These are phyloP conservation scores for Zaprionus lachaisei DNA, from an alignment of 1,140 invertebrate genomes.

Conservation along the genomic window DNA sequence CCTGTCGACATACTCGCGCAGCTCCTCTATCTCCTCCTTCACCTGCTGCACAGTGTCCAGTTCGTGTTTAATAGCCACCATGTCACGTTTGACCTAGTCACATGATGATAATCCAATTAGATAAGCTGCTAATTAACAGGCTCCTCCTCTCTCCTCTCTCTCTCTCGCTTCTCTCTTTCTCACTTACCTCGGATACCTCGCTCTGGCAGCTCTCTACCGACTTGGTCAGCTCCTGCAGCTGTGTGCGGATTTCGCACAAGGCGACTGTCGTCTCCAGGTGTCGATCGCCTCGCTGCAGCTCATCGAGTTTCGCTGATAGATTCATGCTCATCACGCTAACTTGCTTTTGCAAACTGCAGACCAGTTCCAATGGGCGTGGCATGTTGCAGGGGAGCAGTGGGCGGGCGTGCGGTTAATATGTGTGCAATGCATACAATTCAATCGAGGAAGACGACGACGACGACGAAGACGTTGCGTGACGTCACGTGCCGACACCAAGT, in stretches of 20 bases:
- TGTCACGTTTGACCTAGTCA: conserved; percentile 93
- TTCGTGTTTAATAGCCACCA: conserved; percentile 97
- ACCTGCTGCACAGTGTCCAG: conserved; percentile 96
- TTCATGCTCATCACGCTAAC: conserved; percentile 98
- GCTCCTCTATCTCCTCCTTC: conserved; percentile 96
- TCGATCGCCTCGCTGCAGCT: conserved; percentile 93
- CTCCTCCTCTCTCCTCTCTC: too few relatives aligned
- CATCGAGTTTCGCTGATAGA: conserved; percentile 95
- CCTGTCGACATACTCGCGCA: conserved; percentile 94
- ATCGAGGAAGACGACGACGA: conserved; percentile 34
- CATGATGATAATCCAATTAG: not conserved
- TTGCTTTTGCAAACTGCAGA: conserved; percentile 95
- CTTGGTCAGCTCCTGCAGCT: conserved; percentile 96
- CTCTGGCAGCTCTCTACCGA: conserved; percentile 96
- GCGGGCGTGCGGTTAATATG: conserved; percentile 25
- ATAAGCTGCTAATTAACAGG: not conserved
- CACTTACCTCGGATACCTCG: conserved; percentile 91
- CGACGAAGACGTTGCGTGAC: conserved; percentile 45
- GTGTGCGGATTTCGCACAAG: conserved; percentile 94
- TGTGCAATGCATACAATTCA: conserved; percentile 54
- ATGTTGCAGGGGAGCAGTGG: conserved; percentile 6
- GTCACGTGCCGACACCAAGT: conserved; percentile 54
- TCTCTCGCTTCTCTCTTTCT: too few relatives aligned
- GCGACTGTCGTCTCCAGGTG: conserved; percentile 95
- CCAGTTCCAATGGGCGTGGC: conserved; percentile 29